phyloP scores from a whole-genome alignment of 1,140 invertebrate genomes.

The Potamilus streckersoni region DNA sequence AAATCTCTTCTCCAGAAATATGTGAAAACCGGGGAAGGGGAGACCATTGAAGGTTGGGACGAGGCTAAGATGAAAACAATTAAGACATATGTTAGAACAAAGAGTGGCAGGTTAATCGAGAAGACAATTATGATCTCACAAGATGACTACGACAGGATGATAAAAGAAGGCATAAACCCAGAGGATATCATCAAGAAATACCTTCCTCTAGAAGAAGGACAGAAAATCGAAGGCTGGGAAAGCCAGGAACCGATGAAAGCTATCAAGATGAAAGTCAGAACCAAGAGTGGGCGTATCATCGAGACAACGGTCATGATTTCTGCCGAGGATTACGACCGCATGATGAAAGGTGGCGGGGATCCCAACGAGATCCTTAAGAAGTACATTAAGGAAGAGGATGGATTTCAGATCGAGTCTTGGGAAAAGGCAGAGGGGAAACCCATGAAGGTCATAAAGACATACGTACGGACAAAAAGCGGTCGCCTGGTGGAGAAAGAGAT shows the following conservation, averaged over 20 bases:
- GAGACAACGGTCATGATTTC: conserved; percentile 65
- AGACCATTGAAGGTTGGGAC: conserved; percentile 63
- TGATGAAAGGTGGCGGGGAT: conserved; percentile 56
- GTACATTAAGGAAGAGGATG: conserved; percentile 54
- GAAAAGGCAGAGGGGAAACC: conserved; percentile 47
- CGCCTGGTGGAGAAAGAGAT: conserved; percentile 64
- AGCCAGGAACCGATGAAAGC: conserved; percentile 62
- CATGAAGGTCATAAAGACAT: conserved; percentile 63
- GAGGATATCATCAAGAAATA: conserved; percentile 61
- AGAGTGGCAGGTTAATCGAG: conserved; percentile 63
- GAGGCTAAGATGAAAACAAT: conserved; percentile 66
- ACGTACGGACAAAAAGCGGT: conserved; percentile 63
- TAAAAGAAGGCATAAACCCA: conserved; percentile 56
- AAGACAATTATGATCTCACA: conserved; percentile 65
- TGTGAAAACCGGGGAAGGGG: conserved; percentile 47
- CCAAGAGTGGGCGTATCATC: conserved; percentile 64
- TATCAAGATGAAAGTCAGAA: conserved; percentile 61
- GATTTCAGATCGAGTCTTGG: conserved; percentile 58
- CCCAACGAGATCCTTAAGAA: conserved; percentile 54
- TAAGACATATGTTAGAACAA: conserved; percentile 64
- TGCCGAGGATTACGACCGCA: conserved; percentile 63
- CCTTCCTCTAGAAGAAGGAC: conserved; percentile 55
- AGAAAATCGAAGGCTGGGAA: conserved; percentile 61
- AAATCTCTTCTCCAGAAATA: conserved; percentile 62
- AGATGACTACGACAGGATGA: conserved; percentile 63